Base-by-base conservation (phyloP, 2,888 invertebrate species). In the Mesorhabditis sp. region DNA sequence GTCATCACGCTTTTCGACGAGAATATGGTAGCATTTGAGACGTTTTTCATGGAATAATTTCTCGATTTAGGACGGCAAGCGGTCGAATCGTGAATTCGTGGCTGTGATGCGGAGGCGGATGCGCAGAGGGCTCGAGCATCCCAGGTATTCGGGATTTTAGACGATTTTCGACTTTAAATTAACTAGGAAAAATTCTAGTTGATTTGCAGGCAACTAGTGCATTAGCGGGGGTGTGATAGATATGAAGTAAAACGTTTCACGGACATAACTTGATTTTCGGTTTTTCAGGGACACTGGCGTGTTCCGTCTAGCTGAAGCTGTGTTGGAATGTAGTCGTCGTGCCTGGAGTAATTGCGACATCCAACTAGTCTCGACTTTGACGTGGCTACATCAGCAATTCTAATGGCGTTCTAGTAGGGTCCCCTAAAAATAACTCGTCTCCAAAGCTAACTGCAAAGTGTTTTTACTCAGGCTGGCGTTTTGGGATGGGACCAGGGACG, bases 1-100 rank as follows among this genome's bases (percentile, higher is more conserved):
- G 95, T 97, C 45, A 97, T 97, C 86, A 94, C 95, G 0, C 92
- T 98, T 79, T 98, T 98, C 87, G 98, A 99, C 88, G 98, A 98
- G 87, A 96, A 98, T 87, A 91, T 78, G 71, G 81, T 82, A 28
- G 65, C 72, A 45, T 66, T 95, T 95, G 88, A 91, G 7, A 7
- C 15, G 7, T 7, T 28, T 7, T 28, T 63, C 2, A 2, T 10
- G 3, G 43, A 2, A 3, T 65, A 42, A 43, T 13, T 43, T 15
- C n/a, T 28, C 43, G 7, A 65, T 74, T 65, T 45, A 83, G 78
- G 85, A 85, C 69, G 83, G 82, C 4, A 74, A 74, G 58, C 71
- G 85, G 28, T 83, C 83, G 4, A 80, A 85, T 67, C 76, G 78
- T 50, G 98, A 98, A 87, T 98, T 98, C 87, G 93, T 98, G n/a